Percentiles rank a stretch among this genome's conserved stretches.
Conservation (phyloP, 2,113 vertebrate genomes). For the Isurus oxyrinchus region DNA sequence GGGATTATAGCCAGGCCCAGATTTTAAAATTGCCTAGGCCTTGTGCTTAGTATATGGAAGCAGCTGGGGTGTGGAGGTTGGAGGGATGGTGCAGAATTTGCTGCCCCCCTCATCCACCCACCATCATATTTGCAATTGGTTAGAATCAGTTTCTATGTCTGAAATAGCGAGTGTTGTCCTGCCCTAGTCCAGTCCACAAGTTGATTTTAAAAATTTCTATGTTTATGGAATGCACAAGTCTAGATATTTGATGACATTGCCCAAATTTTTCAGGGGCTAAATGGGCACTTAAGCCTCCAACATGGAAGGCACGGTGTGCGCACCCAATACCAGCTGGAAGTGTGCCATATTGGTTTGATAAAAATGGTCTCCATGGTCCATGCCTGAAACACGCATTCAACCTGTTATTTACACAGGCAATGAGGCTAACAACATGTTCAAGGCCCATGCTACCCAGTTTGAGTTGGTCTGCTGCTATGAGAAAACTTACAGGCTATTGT, state of each 20-base stretch:
- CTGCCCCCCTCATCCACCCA: neutral
- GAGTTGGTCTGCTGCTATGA: neutral
- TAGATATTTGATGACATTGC: neutral
- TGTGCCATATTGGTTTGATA: neutral
- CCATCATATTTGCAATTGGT: neutral
- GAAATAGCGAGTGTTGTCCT: neutral
- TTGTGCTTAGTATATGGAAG: neutral
- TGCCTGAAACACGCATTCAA: neutral
- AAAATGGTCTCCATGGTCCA: neutral
- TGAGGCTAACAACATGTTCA: neutral
- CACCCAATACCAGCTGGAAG: neutral
- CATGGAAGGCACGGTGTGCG: neutral
- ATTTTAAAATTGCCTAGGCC: neutral
- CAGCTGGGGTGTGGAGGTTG: neutral
- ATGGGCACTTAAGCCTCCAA: neutral
- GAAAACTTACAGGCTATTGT: neutral
- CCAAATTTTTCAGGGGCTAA: neutral
- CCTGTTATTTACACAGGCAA: neutral
- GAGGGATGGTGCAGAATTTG: neutral
- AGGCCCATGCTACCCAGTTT: neutral
- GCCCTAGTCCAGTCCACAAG: neutral
- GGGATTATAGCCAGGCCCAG: neutral
- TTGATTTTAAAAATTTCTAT: neutral
- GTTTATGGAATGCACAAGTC: neutral
- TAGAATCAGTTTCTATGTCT: neutral